Percentiles rank a stretch among this genome's conserved stretches.
Conservation (phyloP, 2,797 vertebrate genomes). For the Gadopsis marmoratus region DNA sequence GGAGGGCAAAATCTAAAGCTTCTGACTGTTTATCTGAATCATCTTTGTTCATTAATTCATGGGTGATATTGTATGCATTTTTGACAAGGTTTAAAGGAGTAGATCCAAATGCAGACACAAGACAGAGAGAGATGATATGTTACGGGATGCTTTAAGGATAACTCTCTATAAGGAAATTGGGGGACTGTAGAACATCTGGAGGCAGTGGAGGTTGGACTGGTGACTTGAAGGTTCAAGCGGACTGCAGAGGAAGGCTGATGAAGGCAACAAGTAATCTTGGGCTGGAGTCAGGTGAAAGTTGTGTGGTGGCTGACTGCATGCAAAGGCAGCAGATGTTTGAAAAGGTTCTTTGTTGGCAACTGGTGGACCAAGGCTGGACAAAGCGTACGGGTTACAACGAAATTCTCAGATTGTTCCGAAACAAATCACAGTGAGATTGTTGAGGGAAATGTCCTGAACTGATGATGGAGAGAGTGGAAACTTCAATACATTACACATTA, state of each 20-base stretch:
- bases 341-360: neutral
- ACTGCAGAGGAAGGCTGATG: conserved; percentile 14
- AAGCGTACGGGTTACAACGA: neutral
- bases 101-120: conserved; percentile 64
- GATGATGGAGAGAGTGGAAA: neutral
- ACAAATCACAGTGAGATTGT: neutral
- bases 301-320: neutral
- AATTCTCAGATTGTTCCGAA: neutral
- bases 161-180: conserved; percentile 42
- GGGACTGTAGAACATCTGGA: conserved; percentile 33
- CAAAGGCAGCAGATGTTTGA: neutral
- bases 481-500: conserved; percentile 3
- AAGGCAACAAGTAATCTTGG: conserved; percentile 9
- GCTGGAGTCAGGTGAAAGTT: neutral
- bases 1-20: conserved; percentile 71
- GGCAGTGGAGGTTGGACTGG: conserved; percentile 5
- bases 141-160: conserved; percentile 48
- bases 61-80: conserved; percentile 83
- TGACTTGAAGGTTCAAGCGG: conserved; percentile 19
- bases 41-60: conserved; percentile 89
- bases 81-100: conserved; percentile 74
- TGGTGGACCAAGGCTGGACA: conserved; percentile 1
- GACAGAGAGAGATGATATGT: conserved; percentile 41
- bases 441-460: neutral
- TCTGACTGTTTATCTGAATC: conserved; percentile 83